Evolutionary conservation across 1,140 invertebrate genomes (phyloP).

Genomic region (Cotesia typhae): DNA sequence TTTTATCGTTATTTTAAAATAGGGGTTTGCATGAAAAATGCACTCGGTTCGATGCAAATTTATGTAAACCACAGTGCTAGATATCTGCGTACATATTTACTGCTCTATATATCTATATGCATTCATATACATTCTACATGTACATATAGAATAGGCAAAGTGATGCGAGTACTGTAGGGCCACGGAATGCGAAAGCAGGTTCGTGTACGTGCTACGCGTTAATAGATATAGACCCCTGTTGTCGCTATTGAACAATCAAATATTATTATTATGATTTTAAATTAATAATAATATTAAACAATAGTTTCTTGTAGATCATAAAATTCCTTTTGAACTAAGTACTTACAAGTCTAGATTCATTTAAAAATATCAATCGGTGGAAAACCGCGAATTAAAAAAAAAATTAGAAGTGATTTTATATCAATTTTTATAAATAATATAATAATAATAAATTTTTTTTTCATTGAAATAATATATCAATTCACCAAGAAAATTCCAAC

Average conservation of each 20-base stretch:
- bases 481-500: too few species aligned
- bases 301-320: too few species aligned
- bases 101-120: constrained; percentile 4
- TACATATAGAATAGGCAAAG: neutral
- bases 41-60: constrained; percentile 51
- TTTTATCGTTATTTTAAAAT: constrained; percentile 17
- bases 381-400: too few species aligned
- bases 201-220: constrained; percentile 34
- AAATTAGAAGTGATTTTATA: too few species aligned
- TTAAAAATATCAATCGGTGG: too few species aligned
- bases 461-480: too few species aligned
- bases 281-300: neutral
- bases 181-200: constrained; percentile 38
- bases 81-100: constrained; percentile 47
- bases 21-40: constrained; percentile 43
- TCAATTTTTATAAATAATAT: too few species aligned
- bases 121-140: too few species aligned
- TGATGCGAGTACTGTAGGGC: neutral
- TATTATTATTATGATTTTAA: constrained; percentile 11
- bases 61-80: constrained; percentile 52
- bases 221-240: constrained; percentile 27
- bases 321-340: too few species aligned
- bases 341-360: too few species aligned
- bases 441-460: too few species aligned
- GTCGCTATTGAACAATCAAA: neutral